Base-by-base conservation (phyloP, 1,140 invertebrate genomes). In the Cydia pomonella region DNA sequence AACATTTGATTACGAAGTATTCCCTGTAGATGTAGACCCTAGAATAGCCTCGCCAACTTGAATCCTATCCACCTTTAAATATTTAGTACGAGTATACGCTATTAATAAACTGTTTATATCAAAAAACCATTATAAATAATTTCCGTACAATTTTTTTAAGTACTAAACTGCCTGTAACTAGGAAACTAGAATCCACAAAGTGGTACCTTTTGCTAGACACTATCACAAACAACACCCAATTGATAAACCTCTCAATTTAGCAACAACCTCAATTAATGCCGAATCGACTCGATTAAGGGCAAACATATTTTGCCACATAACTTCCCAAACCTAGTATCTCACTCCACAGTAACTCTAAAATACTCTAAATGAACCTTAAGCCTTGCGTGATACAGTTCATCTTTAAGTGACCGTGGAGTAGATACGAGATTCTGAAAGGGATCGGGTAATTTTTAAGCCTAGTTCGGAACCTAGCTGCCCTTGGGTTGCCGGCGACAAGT, bases 401-500 rank as follows among this genome's bases (percentile, higher is more conserved):
- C 21, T 59, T 59, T 12, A 21, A 2, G 9, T 59, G 53, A 23
- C 9, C 5, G n/a, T 59, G 21, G 18, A 59, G 1, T 21, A 23
- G 53, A 59, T 59, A 59, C 53, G 53, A 59, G 53, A n/a, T 23
- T 23, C 2, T 10, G 18, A 10, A 59, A n/a, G n/a, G n/a, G n/a
- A 23, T 59, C 10, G 4, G 53, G 2, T 3, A 23, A 59, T 59
- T 73, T 53, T 69, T 69, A 38, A 69, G 29, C 64, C 64, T 69
- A 69, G 64, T 38, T 69, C 29, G 64, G 64, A 33, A 69, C 64
- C 27, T 69, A 16, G 64, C 80, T 80, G 83, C 83, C 85, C 85
- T 87, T 87, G 85, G 79, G 71, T 77, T 29, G 75, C 47, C 74
- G 75, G 29, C 77, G 79, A 81, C 85, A 75, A 76, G 76, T 80